Percentiles rank a stretch among this genome's conserved stretches.
phyloP scores from a whole-genome alignment of 2,113 vertebrate species.

The Verasper variegatus region DNA sequence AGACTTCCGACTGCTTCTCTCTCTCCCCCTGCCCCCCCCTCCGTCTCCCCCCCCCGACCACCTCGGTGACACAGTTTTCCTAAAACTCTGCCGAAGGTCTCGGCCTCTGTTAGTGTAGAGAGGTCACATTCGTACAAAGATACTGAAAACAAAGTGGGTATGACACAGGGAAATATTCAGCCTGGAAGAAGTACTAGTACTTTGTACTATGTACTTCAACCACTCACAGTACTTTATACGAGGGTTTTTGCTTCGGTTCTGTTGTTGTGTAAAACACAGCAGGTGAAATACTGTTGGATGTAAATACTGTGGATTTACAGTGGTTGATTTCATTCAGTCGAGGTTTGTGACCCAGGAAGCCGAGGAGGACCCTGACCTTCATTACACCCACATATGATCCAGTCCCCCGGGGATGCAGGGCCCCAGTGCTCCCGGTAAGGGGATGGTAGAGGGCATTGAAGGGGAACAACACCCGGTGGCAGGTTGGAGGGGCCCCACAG shows the following conservation, averaged over 20 bases:
- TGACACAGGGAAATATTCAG: too few species aligned
- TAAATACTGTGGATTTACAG: neutral
- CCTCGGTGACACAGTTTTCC: constrained; percentile 53
- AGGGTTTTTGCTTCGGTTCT: too few species aligned
- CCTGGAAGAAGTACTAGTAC: neutral
- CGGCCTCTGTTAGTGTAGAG: neutral
- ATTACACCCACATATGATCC: too few species aligned
- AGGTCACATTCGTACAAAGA: constrained; percentile 54
- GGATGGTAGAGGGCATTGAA: constrained; percentile 23
- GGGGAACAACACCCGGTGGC: constrained; percentile 61
- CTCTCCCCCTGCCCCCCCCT: neutral
- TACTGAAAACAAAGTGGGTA: too few species aligned
- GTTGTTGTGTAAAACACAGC: neutral
- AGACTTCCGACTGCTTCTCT: constrained; percentile 19
- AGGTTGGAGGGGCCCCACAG: constrained; percentile 52
- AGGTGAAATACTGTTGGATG: neutral
- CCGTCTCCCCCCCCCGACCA: constrained; percentile 10
- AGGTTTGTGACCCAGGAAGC: too few species aligned
- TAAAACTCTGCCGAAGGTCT: constrained; percentile 35
- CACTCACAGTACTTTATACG: too few species aligned
- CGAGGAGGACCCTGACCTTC: too few species aligned
- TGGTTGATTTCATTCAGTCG: too few species aligned
- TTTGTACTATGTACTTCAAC: too few species aligned
- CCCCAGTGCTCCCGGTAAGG: constrained; percentile 30
- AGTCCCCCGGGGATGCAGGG: constrained; percentile 8